These are phyloP conservation scores for Trididemnum nubilum DNA, from an alignment of 23 tunicate species.

Conservation along the genomic window DNA sequence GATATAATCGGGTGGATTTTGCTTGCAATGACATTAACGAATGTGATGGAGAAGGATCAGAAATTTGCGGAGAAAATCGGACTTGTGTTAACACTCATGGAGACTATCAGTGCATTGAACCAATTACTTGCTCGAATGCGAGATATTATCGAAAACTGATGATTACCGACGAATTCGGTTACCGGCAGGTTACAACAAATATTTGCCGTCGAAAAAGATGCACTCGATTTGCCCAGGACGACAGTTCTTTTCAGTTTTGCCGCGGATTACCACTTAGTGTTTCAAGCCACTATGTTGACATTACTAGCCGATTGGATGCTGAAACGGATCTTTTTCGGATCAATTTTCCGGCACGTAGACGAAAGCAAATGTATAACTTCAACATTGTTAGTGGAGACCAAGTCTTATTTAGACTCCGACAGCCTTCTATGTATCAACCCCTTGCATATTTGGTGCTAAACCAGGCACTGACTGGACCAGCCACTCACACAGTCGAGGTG, in stretches of 20 bases:
- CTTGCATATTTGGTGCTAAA: conserved; percentile 53
- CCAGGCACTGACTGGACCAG: conserved; percentile 47
- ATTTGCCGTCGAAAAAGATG: conserved; percentile 78
- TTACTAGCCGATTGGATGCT: conserved; percentile 52
- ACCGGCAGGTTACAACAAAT: conserved; percentile 86
- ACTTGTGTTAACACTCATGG: conserved; percentile 87
- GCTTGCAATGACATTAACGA: conserved; percentile 89
- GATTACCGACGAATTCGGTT: conserved; percentile 86
- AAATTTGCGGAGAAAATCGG: conserved; percentile 39
- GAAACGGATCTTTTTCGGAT: conserved; percentile 53
- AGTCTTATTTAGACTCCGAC: conserved; percentile 60
- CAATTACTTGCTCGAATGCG: conserved; percentile 49
- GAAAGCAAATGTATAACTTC: conserved; percentile 78
- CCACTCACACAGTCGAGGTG: conserved; percentile 62
- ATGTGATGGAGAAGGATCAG: conserved; percentile 43
- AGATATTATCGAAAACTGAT: conserved; percentile 72
- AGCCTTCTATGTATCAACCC: conserved; percentile 62
- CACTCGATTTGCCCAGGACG: conserved; percentile 5
- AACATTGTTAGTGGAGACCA: conserved; percentile 56
- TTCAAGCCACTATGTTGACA: conserved; percentile 68
- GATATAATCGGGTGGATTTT: conserved; percentile 64
- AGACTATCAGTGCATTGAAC: conserved; percentile 55
- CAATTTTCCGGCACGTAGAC: conserved; percentile 57
- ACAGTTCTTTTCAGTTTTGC: conserved; percentile 37
- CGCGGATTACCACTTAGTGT: conserved; percentile 62